Conservation (phyloP, 2,888 invertebrate genomes). For the Oscheius sp. region DNA sequence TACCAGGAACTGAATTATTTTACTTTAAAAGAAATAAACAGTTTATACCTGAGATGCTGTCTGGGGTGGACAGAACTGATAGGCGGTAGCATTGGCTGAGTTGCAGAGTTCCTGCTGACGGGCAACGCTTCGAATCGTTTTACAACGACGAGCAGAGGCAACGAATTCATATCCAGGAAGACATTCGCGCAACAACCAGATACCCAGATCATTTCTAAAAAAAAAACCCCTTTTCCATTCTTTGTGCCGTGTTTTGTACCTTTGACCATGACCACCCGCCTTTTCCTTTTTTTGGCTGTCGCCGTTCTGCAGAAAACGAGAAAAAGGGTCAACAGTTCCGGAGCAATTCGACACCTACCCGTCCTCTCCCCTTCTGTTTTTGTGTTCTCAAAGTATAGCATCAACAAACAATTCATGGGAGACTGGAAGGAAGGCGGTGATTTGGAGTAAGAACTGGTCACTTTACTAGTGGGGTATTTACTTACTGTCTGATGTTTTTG, state of each 20-base stretch:
- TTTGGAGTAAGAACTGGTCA: neutral
- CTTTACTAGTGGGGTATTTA: neutral
- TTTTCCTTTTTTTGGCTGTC: no score
- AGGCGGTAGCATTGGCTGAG: slow-evolving; percentile 59
- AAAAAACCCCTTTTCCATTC: no score
- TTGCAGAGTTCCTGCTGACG: slow-evolving; percentile 67
- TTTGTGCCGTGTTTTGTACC: no score
- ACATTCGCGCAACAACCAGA: slow-evolving; percentile 68
- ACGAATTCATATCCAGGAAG: slow-evolving; percentile 67
- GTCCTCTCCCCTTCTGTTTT: no score
- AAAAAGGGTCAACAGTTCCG: neutral
- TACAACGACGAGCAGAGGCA: slow-evolving; percentile 64
- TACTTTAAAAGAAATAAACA: neutral
- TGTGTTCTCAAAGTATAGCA: neutral
- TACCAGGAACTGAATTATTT: slow-evolving; percentile 58
- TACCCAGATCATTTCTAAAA: slow-evolving; percentile 67
- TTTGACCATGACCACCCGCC: no score
- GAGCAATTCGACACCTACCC: no score
- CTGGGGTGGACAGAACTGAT: slow-evolving; percentile 65
- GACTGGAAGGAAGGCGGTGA: neutral
- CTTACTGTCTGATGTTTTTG: no score
- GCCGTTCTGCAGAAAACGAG: neutral
- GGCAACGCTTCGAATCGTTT: slow-evolving; percentile 61
- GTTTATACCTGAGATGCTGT: slow-evolving; percentile 38
- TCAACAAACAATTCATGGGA: neutral